Percentiles rank a stretch among this genome's conserved stretches.
phyloP scores from a whole-genome alignment of 1,140 invertebrate species.

The Cydia fagiglandana region DNA sequence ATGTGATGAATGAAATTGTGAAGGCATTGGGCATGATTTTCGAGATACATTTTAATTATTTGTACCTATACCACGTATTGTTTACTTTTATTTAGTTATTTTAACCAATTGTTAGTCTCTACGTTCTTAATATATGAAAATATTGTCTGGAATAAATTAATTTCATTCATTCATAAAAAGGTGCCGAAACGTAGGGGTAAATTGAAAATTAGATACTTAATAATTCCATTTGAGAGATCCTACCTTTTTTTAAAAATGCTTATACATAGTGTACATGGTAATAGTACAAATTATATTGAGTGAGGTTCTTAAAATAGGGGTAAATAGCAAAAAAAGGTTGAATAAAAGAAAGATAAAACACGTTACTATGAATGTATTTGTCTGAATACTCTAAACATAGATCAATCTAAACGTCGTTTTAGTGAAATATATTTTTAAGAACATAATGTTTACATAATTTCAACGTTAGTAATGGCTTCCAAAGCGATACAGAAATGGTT shows the following conservation, averaged over 20 bases:
- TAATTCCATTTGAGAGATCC: neutral
- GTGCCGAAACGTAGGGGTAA: neutral
- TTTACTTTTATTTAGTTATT: neutral
- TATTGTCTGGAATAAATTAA: too few species aligned
- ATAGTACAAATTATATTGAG: neutral
- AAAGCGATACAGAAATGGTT: neutral
- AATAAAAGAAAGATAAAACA: too few species aligned
- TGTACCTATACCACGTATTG: too few species aligned
- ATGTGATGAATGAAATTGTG: too few species aligned
- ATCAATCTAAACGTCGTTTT: constrained; percentile 1
- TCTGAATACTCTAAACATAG: neutral
- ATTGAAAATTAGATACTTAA: neutral
- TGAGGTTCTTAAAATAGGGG: too few species aligned
- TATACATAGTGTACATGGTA: constrained; percentile 30
- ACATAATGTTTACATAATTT: constrained; percentile 9
- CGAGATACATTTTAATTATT: too few species aligned
- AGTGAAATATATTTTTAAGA: constrained; percentile 26
- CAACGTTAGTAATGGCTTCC: neutral
- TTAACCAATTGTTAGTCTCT: neutral
- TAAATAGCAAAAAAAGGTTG: too few species aligned
- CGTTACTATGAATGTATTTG: neutral
- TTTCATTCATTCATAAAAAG: too few species aligned
- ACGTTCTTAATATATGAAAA: neutral
- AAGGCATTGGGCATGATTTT: too few species aligned
- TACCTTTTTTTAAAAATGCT: neutral